These are phyloP conservation scores for Calliopum simillimum DNA, from an alignment of 2,888 invertebrate species.

Conservation along the genomic window DNA sequence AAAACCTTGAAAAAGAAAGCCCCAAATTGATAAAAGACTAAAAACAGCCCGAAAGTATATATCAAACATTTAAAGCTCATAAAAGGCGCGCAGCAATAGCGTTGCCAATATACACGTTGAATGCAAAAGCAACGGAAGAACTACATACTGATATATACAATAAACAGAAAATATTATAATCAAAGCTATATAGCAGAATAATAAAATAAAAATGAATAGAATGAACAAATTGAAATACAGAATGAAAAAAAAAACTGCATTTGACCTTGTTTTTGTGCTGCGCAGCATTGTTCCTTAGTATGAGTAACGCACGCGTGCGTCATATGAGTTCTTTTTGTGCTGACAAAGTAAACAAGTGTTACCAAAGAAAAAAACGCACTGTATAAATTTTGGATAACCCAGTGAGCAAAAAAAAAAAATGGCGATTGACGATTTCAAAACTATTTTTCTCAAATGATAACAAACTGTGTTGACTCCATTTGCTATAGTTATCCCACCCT, in stretches of 20 bases:
- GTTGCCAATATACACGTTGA: neutral
- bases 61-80: neutral
- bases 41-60: neutral
- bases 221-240: constrained; percentile 21
- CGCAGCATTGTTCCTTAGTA: neutral
- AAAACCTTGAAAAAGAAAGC: constrained; percentile 12
- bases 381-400: no score
- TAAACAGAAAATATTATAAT: constrained; percentile 4
- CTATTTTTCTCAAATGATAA: no score
- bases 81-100: neutral
- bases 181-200: constrained; percentile 1
- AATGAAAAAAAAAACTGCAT: constrained; percentile 25
- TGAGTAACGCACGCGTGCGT: constrained; percentile 30
- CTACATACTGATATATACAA: neutral
- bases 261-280: constrained; percentile 31
- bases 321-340: neutral
- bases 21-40: neutral
- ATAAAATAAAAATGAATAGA: constrained; percentile 10
- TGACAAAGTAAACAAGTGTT: constrained; percentile 16
- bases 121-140: constrained; percentile 1
- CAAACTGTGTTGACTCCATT: no score
- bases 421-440: no score
- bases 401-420: no score
- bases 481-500: no score
- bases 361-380: constrained; percentile 2